Base-by-base conservation (phyloP, 2,888 invertebrate genomes). In the Helleia helle region DNA sequence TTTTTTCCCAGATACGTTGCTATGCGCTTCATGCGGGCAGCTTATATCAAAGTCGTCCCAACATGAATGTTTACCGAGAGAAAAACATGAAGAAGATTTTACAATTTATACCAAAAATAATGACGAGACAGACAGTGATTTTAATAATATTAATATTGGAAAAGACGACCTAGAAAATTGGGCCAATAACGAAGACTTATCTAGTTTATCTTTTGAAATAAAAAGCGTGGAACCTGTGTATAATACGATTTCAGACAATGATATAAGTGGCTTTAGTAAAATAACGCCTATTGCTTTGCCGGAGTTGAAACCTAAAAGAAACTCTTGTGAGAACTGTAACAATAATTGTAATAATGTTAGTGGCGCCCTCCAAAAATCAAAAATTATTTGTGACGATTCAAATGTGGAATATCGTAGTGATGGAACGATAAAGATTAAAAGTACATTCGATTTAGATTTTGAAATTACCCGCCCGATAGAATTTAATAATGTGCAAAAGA, bases 341-440 rank as follows among this genome's bases (percentile, higher is more conserved):
- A 34, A 29, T 17, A 27, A 24, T 14, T 47, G 29, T 27, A 30
- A 38, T 4, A 12, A 7, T 9, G 24, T 18, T 27, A 27, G 22
- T 43, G 27, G n/a, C 38, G 31, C 17, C 18, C 14, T 17, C 12
- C 41, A 34, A 11, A 28, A n/a, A n/a, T n/a, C n/a, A n/a, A n/a
- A n/a, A n/a, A n/a, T n/a, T n/a, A n/a, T n/a, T n/a, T n/a, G n/a
- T n/a, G 51, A 48, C 42, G 36, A 36, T 31, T 25, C 37, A n/a
- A 41, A 37, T 28, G 39, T 44, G 38, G 70, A 69, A 49, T 69
- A 65, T 36, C 60, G 58, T 42, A 45, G 47, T 25, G 68, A 73
- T 51, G 79, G 79, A 15, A 64, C 63, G n/a, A 59, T 81, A 5
- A 77, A 72, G 63, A 57, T 81, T 9, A 70, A 60, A 46, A 67